Evolutionary conservation across 2,113 vertebrate genomes (phyloP).

Genomic region (Holacanthus passer): DNA sequence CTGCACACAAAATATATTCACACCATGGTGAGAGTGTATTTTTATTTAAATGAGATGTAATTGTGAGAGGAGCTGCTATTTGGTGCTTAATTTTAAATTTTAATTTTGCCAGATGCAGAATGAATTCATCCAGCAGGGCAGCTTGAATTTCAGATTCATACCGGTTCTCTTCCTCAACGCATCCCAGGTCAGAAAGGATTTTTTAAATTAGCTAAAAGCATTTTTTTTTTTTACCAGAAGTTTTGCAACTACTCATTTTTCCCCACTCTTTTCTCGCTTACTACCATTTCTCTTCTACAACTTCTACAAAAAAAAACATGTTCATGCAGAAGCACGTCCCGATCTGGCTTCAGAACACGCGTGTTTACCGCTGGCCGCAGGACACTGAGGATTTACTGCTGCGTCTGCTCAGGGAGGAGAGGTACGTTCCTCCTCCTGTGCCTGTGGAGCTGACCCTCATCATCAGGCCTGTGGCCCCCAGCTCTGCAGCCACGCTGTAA

Average conservation of each 20-base stretch:
- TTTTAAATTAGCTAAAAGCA: neutral
- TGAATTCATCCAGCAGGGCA: constrained; percentile 94
- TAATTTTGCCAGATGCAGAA: constrained; percentile 88
- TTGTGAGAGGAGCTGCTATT: neutral
- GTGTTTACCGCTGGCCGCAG: constrained; percentile 89
- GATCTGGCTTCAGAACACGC: constrained; percentile 93
- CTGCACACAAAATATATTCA: constrained; percentile 94
- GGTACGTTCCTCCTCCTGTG: constrained; percentile 88
- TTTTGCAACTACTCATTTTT: neutral
- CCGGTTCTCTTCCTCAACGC: constrained; percentile 91
- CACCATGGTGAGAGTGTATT: constrained; percentile 86
- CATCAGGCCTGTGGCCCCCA: constrained; percentile 72
- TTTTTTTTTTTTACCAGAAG: too few relatives aligned
- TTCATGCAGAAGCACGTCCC: constrained; percentile 88
- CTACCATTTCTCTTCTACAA: neutral
- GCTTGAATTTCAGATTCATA: constrained; percentile 95
- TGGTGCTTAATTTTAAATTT: neutral
- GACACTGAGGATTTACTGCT: constrained; percentile 90
- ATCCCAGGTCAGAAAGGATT: constrained; percentile 85
- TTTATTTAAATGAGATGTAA: neutral
- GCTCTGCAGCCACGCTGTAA: constrained; percentile 45
- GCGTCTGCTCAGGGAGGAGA: constrained; percentile 89
- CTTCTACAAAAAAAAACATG: neutral
- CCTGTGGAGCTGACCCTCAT: constrained; percentile 89
- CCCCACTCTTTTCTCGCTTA: neutral